A percentile compares a stretch with the other conserved stretches of the same genome.
phyloP scores from a whole-genome alignment of 1,140 invertebrate species.

The Lordiphosa stackelbergi region DNA sequence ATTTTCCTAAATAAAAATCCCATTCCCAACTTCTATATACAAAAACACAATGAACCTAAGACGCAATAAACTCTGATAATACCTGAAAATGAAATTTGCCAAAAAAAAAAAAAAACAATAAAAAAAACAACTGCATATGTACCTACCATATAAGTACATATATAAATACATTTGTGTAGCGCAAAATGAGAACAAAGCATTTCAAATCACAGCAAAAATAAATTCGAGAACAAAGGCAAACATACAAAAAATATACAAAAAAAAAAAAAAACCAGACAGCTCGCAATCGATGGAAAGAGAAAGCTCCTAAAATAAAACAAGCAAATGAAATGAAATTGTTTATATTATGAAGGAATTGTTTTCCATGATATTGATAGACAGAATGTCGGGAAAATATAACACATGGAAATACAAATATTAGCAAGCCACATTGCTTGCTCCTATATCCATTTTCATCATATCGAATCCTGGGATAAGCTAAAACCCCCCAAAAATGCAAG shows the following conservation, averaged over 20 bases:
- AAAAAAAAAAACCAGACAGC: slow-evolving; percentile 10
- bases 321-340: slow-evolving; percentile 18
- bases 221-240: slow-evolving; percentile 49
- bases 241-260: slow-evolving; percentile 5
- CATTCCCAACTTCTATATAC: slow-evolving; percentile 7
- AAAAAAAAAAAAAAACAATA: slow-evolving; percentile 28
- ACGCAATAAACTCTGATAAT: slow-evolving; percentile 68
- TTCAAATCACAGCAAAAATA: slow-evolving; percentile 52
- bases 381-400: slow-evolving; percentile 7
- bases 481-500: not conserved
- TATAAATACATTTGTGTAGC: slow-evolving; percentile 15
- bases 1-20: not conserved
- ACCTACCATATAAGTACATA: slow-evolving; percentile 18
- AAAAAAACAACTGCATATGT: slow-evolving; percentile 27
- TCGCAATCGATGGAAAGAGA: not conserved
- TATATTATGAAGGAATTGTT: slow-evolving; percentile 1
- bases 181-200: slow-evolving; percentile 61
- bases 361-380: slow-evolving; percentile 1
- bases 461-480: too few relatives aligned
- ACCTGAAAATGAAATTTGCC: slow-evolving; percentile 44
- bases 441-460: too few relatives aligned
- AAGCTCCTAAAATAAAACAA: slow-evolving; percentile 7
- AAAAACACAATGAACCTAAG: slow-evolving; percentile 65
- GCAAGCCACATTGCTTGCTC: too few relatives aligned
- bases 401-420: not conserved